A percentile compares a stretch with the other conserved stretches of the same genome.
phyloP scores from a whole-genome alignment of 2,797 vertebrate species.

The Eulemur mongoz region DNA sequence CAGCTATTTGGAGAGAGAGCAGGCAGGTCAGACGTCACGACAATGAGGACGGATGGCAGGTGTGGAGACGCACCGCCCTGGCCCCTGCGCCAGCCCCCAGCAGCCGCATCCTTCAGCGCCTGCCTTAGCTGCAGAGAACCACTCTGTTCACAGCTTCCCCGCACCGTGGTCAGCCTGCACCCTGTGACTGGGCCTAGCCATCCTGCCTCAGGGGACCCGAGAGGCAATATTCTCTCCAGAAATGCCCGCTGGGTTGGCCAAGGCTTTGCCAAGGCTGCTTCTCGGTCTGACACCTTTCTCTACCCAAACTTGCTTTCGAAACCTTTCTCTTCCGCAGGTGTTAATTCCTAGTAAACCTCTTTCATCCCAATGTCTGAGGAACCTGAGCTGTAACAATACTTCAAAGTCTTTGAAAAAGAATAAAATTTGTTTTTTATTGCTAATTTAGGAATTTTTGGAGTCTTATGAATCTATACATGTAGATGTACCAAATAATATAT shows the following conservation, averaged over 20 bases:
- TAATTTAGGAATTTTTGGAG: not conserved
- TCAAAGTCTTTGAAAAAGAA: not conserved
- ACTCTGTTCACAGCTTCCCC: not conserved
- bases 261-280: not conserved
- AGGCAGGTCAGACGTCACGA: not conserved
- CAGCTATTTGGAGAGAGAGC: not conserved
- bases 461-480: not conserved
- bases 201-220: not conserved
- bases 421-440: not conserved
- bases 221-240: not conserved
- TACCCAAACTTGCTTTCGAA: not conserved
- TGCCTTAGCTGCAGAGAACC: not conserved
- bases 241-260: not conserved
- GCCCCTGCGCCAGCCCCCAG: not conserved
- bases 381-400: not conserved
- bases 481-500: not conserved
- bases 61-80: not conserved
- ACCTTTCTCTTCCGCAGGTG: not conserved
- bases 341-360: not conserved
- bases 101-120: not conserved
- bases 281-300: not conserved
- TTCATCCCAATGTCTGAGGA: not conserved
- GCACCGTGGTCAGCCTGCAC: not conserved
- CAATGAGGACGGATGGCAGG: not conserved
- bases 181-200: not conserved